Conservation (phyloP, 2,113 vertebrate species). For the Ictalurus punctatus region DNA sequence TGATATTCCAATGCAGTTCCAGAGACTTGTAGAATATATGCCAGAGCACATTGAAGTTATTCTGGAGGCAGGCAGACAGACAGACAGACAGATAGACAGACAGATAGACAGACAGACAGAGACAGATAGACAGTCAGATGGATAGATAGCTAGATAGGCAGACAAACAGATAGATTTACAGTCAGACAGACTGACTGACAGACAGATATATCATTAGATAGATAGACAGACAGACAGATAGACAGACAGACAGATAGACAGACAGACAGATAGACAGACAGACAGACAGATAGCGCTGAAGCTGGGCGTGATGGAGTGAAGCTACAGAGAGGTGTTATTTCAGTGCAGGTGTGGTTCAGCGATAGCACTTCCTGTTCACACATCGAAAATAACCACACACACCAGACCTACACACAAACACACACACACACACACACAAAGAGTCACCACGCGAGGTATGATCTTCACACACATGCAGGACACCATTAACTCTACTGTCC, state of each 20-base stretch:
- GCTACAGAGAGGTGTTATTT: constrained; percentile 4
- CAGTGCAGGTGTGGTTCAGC: constrained; percentile 9
- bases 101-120: background rate
- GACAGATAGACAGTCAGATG: background rate
- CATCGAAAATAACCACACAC: background rate
- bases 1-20: background rate
- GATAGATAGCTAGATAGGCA: background rate
- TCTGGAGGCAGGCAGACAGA: background rate
- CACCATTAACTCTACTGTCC: background rate
- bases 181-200: background rate
- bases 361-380: constrained; percentile 2
- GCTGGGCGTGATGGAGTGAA: background rate
- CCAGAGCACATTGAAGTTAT: background rate
- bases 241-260: background rate
- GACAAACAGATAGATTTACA: background rate
- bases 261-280: background rate
- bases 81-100: background rate
- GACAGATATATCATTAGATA: background rate
- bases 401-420: background rate
- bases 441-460: background rate
- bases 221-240: background rate
- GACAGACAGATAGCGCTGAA: background rate
- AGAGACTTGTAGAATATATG: background rate
- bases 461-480: constrained; percentile 4
- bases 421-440: background rate